These are phyloP conservation scores for Nycteola revayana DNA, from an alignment of 2,888 invertebrate genomes.

Conservation along the genomic window DNA sequence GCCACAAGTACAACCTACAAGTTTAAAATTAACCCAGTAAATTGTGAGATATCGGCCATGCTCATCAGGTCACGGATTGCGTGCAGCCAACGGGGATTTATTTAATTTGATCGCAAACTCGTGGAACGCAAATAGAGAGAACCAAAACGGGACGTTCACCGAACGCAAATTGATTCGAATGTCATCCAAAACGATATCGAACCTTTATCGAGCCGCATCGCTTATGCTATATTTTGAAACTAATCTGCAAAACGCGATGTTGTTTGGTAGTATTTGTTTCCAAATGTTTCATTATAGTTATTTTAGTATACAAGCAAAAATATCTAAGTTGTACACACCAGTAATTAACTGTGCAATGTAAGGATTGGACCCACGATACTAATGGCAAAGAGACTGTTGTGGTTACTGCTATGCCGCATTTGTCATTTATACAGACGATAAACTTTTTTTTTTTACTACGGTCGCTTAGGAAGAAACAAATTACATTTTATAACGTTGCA, in stretches of 20 bases:
- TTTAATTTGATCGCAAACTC: constrained; percentile 45
- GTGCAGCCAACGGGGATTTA: constrained; percentile 47
- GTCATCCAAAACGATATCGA: constrained; percentile 38
- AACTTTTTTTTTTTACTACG: too few species aligned
- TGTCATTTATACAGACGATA: too few species aligned
- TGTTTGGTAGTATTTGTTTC: constrained; percentile 26
- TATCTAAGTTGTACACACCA: too few species aligned
- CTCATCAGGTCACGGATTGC: constrained; percentile 38
- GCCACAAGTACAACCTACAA: constrained; percentile 2
- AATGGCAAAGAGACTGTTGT: too few species aligned
- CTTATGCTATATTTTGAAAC: constrained; percentile 34
- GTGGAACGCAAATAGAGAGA: constrained; percentile 35
- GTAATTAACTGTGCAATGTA: too few species aligned
- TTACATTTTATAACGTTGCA: too few species aligned
- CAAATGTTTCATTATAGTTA: background rate
- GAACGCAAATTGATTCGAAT: constrained; percentile 49
- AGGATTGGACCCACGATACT: too few species aligned
- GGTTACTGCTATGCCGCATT: too few species aligned
- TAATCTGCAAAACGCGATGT: constrained; percentile 30
- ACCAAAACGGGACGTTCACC: constrained; percentile 31
- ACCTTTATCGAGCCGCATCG: constrained; percentile 38
- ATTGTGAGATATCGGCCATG: constrained; percentile 33
- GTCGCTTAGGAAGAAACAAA: too few species aligned
- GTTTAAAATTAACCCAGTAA: constrained; percentile 17
- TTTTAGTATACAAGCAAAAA: too few species aligned